Evolutionary conservation across 1,140 invertebrate genomes (phyloP).

Genomic region (Ceratosolen fusciceps): DNA sequence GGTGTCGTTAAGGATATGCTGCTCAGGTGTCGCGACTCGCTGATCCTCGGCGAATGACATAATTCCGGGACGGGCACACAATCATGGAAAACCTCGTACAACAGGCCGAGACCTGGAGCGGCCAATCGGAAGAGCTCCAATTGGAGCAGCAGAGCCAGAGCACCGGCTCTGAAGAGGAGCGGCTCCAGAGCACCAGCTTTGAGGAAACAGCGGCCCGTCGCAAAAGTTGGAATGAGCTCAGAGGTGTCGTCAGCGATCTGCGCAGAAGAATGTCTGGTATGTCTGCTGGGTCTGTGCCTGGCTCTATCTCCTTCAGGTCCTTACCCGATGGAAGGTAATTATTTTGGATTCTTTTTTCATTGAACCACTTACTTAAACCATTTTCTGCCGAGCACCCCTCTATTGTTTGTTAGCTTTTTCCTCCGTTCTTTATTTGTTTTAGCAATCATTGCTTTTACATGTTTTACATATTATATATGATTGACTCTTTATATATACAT

Average conservation of each 20-base stretch:
- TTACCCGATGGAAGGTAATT: constrained; percentile 77
- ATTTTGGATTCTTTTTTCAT: background rate
- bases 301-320: constrained; percentile 83
- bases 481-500: no score
- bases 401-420: background rate
- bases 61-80: constrained; percentile 5
- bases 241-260: constrained; percentile 85
- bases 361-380: no score
- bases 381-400: no score
- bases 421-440: background rate
- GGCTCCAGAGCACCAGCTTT: background rate
- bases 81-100: constrained; percentile 30
- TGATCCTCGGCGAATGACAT: constrained; percentile 25
- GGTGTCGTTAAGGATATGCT: constrained; percentile 18
- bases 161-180: background rate
- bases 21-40: background rate
- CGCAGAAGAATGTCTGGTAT: constrained; percentile 82
- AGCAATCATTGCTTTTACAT: no score
- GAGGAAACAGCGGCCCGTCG: constrained; percentile 36
- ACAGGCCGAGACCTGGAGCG: constrained; percentile 23
- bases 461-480: no score
- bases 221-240: constrained; percentile 84
- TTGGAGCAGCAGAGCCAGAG: background rate
- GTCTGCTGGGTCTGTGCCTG: constrained; percentile 82
- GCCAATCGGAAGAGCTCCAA: background rate